Evolutionary conservation across 2,797 vertebrate genomes (phyloP).

Genomic region (Urophycis tenuis): DNA sequence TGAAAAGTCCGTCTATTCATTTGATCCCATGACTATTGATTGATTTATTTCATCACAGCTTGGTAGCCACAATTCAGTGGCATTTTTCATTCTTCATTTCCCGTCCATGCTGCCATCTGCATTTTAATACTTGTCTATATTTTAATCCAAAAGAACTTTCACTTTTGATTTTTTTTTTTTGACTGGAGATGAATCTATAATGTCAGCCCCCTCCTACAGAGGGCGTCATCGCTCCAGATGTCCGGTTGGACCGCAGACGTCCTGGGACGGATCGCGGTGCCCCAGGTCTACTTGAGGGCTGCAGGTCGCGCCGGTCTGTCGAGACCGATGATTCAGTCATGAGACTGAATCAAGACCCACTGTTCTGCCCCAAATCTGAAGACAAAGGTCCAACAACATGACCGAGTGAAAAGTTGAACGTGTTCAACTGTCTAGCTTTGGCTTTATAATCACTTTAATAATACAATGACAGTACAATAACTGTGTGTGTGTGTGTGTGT

Average conservation of each 20-base stretch:
- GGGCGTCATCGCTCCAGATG: constrained; percentile 42
- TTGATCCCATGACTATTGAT: neutral
- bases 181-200: neutral
- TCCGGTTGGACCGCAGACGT: neutral
- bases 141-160: too few species aligned
- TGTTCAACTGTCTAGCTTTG: neutral
- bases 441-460: neutral
- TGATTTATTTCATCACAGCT: neutral
- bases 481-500: too few species aligned
- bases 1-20: neutral
- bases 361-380: neutral
- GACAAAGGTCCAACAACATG: neutral
- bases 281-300: too few species aligned
- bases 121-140: neutral
- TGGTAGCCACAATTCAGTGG: neutral
- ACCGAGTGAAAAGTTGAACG: neutral
- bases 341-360: neutral
- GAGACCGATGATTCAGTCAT: neutral
- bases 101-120: neutral
- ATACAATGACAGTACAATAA: neutral
- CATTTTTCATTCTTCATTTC: too few species aligned
- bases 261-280: too few species aligned
- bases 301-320: too few species aligned
- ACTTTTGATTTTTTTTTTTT: neutral
- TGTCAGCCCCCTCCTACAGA: constrained; percentile 34